phyloP scores from a whole-genome alignment of 2,797 vertebrate genomes.

The Trachops cirrhosus region DNA sequence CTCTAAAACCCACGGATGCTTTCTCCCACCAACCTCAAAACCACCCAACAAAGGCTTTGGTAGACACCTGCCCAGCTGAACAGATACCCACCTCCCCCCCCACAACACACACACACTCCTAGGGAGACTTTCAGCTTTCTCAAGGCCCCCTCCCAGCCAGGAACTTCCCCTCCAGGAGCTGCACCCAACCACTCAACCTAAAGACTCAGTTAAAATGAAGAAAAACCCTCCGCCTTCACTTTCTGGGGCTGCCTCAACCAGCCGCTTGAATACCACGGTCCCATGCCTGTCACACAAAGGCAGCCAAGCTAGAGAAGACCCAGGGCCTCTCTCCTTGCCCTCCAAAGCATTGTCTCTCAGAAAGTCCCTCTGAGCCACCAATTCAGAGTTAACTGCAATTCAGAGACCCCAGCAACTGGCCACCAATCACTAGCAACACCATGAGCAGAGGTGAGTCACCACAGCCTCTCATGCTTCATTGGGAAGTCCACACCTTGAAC shows the following conservation, averaged over 20 bases:
- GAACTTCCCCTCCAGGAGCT: background rate
- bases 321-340: background rate
- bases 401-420: background rate
- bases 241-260: background rate
- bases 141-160: background rate
- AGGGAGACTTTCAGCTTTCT: slow-evolving; percentile 34
- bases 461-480: background rate
- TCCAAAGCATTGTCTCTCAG: slow-evolving; percentile 1
- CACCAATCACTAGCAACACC: background rate
- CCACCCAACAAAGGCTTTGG: slow-evolving; percentile 23
- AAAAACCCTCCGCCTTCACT: background rate
- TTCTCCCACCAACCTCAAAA: slow-evolving; percentile 75
- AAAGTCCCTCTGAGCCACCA: background rate
- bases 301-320: background rate
- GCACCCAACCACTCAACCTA: slow-evolving; percentile 8
- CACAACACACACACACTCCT: background rate
- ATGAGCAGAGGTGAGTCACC: background rate
- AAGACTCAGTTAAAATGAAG: background rate
- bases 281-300: background rate
- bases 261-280: background rate
- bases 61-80: slow-evolving; percentile 57
- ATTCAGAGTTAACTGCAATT: background rate
- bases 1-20: slow-evolving; percentile 47
- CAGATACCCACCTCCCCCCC: slow-evolving; percentile 32
- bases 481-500: background rate